Evolutionary conservation across 2,888 invertebrate species (phyloP).

Genomic region (Drosophila heteroneura): DNA sequence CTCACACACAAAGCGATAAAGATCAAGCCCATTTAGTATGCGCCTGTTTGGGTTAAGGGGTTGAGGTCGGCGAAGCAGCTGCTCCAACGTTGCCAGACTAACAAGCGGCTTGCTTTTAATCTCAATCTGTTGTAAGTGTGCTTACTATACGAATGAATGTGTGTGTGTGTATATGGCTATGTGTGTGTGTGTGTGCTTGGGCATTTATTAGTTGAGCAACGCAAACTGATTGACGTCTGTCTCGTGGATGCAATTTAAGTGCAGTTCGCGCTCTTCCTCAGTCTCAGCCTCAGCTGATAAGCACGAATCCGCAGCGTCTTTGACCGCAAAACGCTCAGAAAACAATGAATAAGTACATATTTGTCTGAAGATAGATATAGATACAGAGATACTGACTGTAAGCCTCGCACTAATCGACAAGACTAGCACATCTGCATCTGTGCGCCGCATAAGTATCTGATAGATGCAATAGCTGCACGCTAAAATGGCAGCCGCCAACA

Average conservation of each 20-base stretch:
- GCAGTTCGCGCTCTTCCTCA: constrained; percentile 63
- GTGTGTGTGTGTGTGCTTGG: constrained; percentile 24
- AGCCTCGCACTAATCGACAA: constrained; percentile 27
- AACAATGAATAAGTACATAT: constrained; percentile 28
- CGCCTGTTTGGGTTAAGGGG: constrained; percentile 52
- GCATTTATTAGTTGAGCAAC: constrained; percentile 63
- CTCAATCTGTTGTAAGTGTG: constrained; percentile 38
- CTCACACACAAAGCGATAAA: constrained; percentile 37
- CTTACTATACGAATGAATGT: neutral
- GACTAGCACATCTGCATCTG: constrained; percentile 19
- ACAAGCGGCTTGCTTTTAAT: constrained; percentile 75
- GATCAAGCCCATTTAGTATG: constrained; percentile 55
- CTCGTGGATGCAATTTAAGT: constrained; percentile 81
- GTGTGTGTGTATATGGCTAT: constrained; percentile 11
- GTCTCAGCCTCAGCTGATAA: constrained; percentile 47
- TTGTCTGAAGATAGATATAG: constrained; percentile 14
- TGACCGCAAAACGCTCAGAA: constrained; percentile 42
- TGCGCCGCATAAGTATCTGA: constrained; percentile 12
- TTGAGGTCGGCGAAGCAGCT: constrained; percentile 57
- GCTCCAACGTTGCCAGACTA: constrained; percentile 35
- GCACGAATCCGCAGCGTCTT: constrained; percentile 30
- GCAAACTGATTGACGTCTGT: constrained; percentile 79
- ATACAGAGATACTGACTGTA: constrained; percentile 16
- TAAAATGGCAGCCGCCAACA: constrained; percentile 14
- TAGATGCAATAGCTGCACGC: constrained; percentile 11